Base-by-base conservation (phyloP, 2,797 vertebrate genomes). In the Schizothorax lantsangensis region DNA sequence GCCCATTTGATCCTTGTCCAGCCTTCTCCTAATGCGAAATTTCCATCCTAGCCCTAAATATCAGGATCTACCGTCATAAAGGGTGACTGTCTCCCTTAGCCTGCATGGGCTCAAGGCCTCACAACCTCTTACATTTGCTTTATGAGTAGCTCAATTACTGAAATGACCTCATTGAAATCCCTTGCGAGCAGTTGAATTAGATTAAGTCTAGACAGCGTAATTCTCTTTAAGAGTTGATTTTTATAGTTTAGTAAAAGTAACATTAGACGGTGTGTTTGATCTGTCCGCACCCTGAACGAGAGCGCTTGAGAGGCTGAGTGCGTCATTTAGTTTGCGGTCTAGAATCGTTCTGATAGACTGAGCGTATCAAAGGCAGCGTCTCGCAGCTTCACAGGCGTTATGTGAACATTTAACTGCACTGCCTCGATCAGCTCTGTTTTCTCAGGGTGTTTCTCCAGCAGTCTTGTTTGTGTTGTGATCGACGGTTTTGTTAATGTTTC, bases 161-260 rank as follows among this genome's bases (percentile, higher is more conserved):
- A 83, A 78, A 90, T 85, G 23, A 88, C 68, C 62, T 88, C 73
- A 79, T 80, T 87, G 81, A 43, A 75, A 82, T 84, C 88, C 85
- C 82, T 43, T 84, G 82, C 62, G 82, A 40, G 62, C 74, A 6
- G 57, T 89, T 87, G 62, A 75, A 66, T 86, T 49, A 64, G 69
- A 68, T 86, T 59, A 87, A 82, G 88, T 89, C 90, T 89, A 89
- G 90, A 89, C 87, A 12, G 38, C 81, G 12, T 84, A 47, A 49
- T 62, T 83, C 38, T 83, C 40, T 40, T 77, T 72, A 66, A 69
- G 86, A 78, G 79, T 71, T 74, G 57, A 62, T 87, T 79, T 77
- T 57, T 83, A 45, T 89, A 62, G n/a, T 82, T 73, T 73, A 43
- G 43, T 52, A 75, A 68, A 43, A 73, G 78, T 17, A 38, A 83